Evolutionary conservation across 2,888 invertebrate species (phyloP).

Genomic region (Polia nebulosa): DNA sequence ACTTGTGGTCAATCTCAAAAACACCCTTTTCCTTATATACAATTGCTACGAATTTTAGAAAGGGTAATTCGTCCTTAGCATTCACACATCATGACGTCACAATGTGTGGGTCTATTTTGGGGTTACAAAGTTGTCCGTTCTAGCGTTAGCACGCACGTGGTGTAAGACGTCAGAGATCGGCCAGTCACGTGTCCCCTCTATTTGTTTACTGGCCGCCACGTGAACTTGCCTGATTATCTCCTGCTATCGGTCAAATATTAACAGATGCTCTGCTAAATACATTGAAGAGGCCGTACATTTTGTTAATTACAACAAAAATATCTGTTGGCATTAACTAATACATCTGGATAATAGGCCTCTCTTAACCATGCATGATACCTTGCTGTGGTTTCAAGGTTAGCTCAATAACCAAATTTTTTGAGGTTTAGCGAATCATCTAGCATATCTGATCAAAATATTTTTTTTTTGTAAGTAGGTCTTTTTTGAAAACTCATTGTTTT

Average conservation of each 20-base stretch:
- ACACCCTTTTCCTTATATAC: neutral
- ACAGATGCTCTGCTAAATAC: conserved; percentile 20
- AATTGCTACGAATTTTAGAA: neutral
- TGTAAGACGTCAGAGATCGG: conserved; percentile 68
- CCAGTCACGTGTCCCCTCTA: conserved; percentile 75
- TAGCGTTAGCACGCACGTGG: conserved; percentile 66
- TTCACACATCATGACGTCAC: neutral
- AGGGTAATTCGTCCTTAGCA: conserved; percentile 11
- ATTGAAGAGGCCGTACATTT: neutral
- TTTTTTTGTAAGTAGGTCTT: too few relatives aligned
- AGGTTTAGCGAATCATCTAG: neutral
- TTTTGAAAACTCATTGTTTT: too few relatives aligned
- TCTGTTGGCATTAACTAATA: neutral
- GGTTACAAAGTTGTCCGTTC: conserved; percentile 34
- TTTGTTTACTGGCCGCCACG: conserved; percentile 77
- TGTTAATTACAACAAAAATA: neutral
- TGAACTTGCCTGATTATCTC: conserved; percentile 72
- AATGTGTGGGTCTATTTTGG: conserved; percentile 43
- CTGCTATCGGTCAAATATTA: conserved; percentile 58
- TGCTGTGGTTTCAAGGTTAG: neutral
- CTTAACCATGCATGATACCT: too few relatives aligned
- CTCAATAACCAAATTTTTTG: neutral
- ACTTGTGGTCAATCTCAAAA: conserved; percentile 5
- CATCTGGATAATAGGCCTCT: neutral
- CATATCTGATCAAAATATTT: neutral